phyloP scores from a whole-genome alignment of 2,888 invertebrate genomes.

The Epinotia demarniana region DNA sequence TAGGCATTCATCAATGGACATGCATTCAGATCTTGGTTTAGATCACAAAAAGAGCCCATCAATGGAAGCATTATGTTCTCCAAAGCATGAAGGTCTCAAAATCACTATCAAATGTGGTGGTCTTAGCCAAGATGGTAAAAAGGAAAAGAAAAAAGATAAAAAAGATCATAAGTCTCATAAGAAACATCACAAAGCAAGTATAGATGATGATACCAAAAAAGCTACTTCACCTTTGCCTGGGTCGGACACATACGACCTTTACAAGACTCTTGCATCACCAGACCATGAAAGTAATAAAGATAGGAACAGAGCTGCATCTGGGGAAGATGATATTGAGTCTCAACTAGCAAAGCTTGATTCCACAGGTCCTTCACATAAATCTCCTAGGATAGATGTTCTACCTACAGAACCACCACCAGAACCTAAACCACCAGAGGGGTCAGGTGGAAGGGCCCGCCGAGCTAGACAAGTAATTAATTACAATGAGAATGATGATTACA shows the following conservation, averaged over 20 bases:
- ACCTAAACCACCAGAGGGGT: constrained; percentile 74
- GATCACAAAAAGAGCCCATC: constrained; percentile 77
- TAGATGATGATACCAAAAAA: constrained; percentile 71
- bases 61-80: constrained; percentile 77
- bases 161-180: constrained; percentile 84
- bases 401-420: constrained; percentile 72
- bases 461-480: constrained; percentile 82
- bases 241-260: constrained; percentile 80
- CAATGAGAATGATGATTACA: constrained; percentile 84
- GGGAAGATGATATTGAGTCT: constrained; percentile 71
- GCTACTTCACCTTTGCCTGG: constrained; percentile 81
- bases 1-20: constrained; percentile 79
- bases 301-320: constrained; percentile 56
- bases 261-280: constrained; percentile 82
- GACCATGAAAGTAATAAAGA: constrained; percentile 65
- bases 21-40: constrained; percentile 73
- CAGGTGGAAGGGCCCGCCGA: constrained; percentile 73
- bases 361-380: constrained; percentile 58
- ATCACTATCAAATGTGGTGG: constrained; percentile 81
- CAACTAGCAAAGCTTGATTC: constrained; percentile 73
- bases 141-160: constrained; percentile 78
- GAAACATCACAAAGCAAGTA: constrained; percentile 73
- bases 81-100: constrained; percentile 81
- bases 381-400: constrained; percentile 67
- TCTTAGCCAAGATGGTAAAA: constrained; percentile 72